phyloP scores from a whole-genome alignment of 2,797 vertebrate species.

The Coilia nasus region DNA sequence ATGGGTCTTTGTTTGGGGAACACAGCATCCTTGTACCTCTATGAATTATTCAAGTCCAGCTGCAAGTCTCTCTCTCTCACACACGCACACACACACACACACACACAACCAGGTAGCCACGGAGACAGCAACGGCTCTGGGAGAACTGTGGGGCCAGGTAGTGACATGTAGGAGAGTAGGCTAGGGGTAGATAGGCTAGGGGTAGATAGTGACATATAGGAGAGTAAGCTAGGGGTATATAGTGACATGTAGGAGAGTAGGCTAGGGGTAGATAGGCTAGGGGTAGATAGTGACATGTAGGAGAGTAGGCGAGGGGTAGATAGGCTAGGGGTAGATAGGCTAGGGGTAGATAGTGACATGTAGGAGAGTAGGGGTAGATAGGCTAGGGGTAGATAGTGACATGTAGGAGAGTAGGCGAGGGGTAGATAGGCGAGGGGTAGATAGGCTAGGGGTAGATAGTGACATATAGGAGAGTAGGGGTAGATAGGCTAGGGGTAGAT shows the following conservation, averaged over 20 bases:
- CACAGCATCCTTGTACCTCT: conserved; percentile 81
- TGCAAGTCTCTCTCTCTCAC: conserved; percentile 65
- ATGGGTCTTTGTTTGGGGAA: conserved; percentile 81
- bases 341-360: conserved; percentile 64
- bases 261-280: too few relatives aligned
- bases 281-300: conserved; percentile 73
- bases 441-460: conserved; percentile 69
- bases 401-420: too few relatives aligned
- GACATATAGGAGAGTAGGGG: conserved; percentile 70
- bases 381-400: too few relatives aligned
- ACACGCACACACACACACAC: conserved; percentile 67
- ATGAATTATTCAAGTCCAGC: conserved; percentile 85
- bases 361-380: conserved; percentile 38
- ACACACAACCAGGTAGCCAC: conserved; percentile 79
- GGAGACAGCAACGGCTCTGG: conserved; percentile 69
- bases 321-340: too few relatives aligned
- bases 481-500: conserved; percentile 68
- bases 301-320: conserved; percentile 66
- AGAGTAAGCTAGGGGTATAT: too few relatives aligned
- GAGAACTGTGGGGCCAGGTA: conserved; percentile 67
- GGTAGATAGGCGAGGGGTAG: too few relatives aligned
- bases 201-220: conserved; percentile 25
- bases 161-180: conserved; percentile 44
- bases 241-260: too few relatives aligned
- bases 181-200: neutral